Base-by-base conservation (phyloP, 2,797 vertebrate genomes). In the Fundulus diaphanus region DNA sequence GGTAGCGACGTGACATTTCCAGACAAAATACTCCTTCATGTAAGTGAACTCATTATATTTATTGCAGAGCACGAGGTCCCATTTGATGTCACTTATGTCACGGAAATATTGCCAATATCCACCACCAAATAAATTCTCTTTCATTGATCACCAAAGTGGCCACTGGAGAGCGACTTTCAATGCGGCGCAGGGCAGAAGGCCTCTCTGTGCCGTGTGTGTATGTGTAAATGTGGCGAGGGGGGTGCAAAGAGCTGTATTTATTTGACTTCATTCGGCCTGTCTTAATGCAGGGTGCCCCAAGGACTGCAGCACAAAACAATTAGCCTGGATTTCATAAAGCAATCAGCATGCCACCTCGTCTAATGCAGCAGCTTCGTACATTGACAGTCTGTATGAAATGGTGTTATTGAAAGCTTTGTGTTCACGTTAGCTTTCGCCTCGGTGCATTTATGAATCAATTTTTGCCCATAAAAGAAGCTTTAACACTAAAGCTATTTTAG, bases 381-480 rank as follows among this genome's bases (percentile, higher is more conserved):
- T 91, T 90, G 92, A 94, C 93, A 92, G 84, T 87, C 89, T 90
- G 92, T 93, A 94, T 93, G 90, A 94, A 95, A 95, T 88, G 89
- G 85, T 89, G 93, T 94, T 95, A 95, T 95, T 91, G 90, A 95
- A 93, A 90, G 94, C 94, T 94, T 95, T 94, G 93, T 94, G 91
- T 92, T 92, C 86, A 9, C 83, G 90, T 94, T 93, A 92, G 92
- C 92, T 92, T 92, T 93, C 72, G 88, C 92, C 93, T 95, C 92
- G 73, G 85, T 94, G 93, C 94, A 95, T 96, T 94, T 94, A 92
- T 93, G 92, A 95, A 95, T 95, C 94, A 94, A 95, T 95, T 95
- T 94, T 85, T 92, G 87, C 77, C 92, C 92, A 95, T 95, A 93
- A 95, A 95, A 95, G 93, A 93, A 91, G 93, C 92, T 92, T 93